Evolutionary conservation across 2,113 vertebrate genomes (phyloP), one percentile per base, ranked within the genome.

Genomic region (Thunnus thynnus): DNA sequence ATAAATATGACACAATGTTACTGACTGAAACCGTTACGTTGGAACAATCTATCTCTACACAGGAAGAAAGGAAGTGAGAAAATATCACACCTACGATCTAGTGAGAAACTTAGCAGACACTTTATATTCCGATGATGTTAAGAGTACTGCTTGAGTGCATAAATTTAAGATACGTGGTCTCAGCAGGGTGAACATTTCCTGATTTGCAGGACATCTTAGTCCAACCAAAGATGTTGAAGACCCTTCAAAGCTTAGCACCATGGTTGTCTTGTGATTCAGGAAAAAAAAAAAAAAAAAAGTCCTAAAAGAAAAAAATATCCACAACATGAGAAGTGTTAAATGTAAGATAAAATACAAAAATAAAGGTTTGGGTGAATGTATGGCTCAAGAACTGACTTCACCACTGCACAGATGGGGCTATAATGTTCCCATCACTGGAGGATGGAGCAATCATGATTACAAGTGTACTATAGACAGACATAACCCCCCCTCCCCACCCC

Each of bases 171-270:
- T 44, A 52, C 54, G 70, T 54, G 69, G 72, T 77, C 67, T 84
- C 84, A 76, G 83, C 65, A 88, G 75, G 86, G 85, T 80, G 73
- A 84, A 86, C 78, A 20, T 72, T 82, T 89, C 78, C 84, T 90
- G 68, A 80, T 87, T 74, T 66, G 64, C 70, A 72, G 88, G 73
- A 91, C 75, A 69, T 54, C 52, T 62, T 56, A 80, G 72, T 89
- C 76, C 55, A 86, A 88, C 61, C 70, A 61, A 80, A 80, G 71
- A 82, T 48, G 41, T 77, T 60, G 77, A 80, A 84, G 70, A 86
- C 48, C 73, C 78, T 80, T 89, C 67, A 83, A 87, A 92, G 87
- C 78, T 91, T 92, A 93, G 93, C 93, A 93, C 92, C 92, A 87
- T 89, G 87, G 76, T 88, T 83, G 58, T 83, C 83, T 74, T 84